Evolutionary conservation across 2,113 vertebrate species (phyloP), one percentile per base, ranked within the genome.

Genomic region (Nyctibius bracteatus): DNA sequence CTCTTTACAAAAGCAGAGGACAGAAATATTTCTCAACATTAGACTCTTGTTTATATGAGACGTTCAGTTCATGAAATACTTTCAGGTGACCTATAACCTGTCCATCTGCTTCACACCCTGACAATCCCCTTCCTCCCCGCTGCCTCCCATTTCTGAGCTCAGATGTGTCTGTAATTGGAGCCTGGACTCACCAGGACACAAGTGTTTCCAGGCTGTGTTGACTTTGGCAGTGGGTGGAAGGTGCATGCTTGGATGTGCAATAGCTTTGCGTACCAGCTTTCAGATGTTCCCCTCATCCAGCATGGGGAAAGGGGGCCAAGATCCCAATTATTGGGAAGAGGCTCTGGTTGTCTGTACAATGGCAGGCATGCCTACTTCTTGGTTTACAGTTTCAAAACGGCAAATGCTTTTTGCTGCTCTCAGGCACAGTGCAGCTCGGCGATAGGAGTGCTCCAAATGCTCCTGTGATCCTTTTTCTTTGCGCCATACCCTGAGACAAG

Each of bases 41-140:
- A 41, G 33, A 13, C 8, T 68, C 44, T 52, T n/a, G 18, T 63
- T 90, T 78, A 33, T 33, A 22, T 15, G 57, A 78, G 33, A 61
- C 2, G 1, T 22, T 84, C 35, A 27, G 47, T 30, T 81, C 41
- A 67, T 41, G 2, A 41, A 93, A 94, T 84, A 75, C 55, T 84
- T 93, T 63, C 80, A 87, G 57, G 68, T 49, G 88, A 89, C 94
- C 92, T 92, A 5, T 94, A 94, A 74, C 61, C 86, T 75, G 65
- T 75, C 80, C 4, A 22, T 65, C 80, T 92, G 86, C 82, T 88
- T 82, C 79, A 49, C 51, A 17, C 31, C 21, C 47, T 59, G 59
- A 73, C 87, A 95, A 87, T 51, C n/a, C 71, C 51, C 59, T 71
- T 80, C 22, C 21, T 41, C 17, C 70, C 23, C 6, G 8, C 8